These are phyloP conservation scores for Anneissia japonica DNA, from an alignment of 35 echinoderm and acorn worm species.

Conservation along the genomic window DNA sequence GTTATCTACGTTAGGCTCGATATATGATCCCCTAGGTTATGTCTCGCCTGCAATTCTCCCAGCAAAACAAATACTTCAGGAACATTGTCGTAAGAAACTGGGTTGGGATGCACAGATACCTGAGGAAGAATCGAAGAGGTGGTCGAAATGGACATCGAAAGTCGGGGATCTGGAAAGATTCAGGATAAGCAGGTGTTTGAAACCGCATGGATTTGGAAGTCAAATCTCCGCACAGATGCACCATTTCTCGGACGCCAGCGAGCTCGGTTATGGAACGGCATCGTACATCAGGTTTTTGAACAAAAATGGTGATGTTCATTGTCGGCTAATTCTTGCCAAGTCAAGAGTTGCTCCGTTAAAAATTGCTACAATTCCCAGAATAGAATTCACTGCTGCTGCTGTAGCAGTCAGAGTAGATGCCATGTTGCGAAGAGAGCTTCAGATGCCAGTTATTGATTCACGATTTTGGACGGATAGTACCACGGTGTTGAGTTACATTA, in stretches of 20 bases:
- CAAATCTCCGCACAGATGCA: background rate
- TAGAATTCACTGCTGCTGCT: background rate
- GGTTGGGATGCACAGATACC: slow-evolving; percentile 46
- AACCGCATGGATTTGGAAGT: background rate
- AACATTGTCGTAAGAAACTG: slow-evolving; percentile 6
- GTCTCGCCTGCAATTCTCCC: slow-evolving; percentile 1
- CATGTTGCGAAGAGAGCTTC: background rate
- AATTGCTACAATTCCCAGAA: too few relatives aligned
- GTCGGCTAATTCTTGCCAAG: slow-evolving; percentile 4
- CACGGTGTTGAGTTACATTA: slow-evolving; percentile 33
- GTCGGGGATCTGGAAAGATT: background rate
- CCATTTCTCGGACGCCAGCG: background rate
- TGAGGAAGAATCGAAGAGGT: slow-evolving; percentile 1
- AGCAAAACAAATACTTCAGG: slow-evolving; percentile 41
- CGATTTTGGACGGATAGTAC: slow-evolving; percentile 52
- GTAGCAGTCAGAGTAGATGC: slow-evolving; percentile 32
- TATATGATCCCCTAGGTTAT: slow-evolving; percentile 48
- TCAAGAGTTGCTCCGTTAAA: background rate
- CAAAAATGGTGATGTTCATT: slow-evolving; percentile 43
- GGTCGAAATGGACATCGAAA: slow-evolving; percentile 10
- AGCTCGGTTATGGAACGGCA: background rate
- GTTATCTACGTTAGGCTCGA: slow-evolving; percentile 5
- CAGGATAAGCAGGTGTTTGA: background rate
- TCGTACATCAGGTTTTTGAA: background rate
- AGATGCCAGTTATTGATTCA: background rate